Evolutionary conservation across 1,140 invertebrate genomes (phyloP).

Genomic region (Drosophila repletoides): DNA sequence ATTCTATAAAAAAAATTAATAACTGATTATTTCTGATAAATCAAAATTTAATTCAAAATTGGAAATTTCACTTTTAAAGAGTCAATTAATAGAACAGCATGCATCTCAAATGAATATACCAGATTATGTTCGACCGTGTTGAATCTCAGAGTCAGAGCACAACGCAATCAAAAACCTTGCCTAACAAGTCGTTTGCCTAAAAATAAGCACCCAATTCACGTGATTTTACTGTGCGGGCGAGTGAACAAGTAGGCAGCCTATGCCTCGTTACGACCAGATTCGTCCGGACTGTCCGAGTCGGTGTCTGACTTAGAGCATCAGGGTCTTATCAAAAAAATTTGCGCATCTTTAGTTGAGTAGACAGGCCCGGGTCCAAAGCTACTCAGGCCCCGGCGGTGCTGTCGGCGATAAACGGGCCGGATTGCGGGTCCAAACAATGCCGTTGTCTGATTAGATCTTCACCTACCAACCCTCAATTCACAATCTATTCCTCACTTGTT

Average conservation of each 20-base stretch:
- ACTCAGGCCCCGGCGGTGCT: conserved; percentile 29
- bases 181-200: conserved; percentile 18
- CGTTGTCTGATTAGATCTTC: background rate
- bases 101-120: background rate
- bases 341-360: conserved; percentile 39
- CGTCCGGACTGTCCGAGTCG: background rate
- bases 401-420: conserved; percentile 1
- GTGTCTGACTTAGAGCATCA: too few relatives aligned
- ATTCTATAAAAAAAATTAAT: background rate
- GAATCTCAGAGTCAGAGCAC: background rate
- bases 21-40: background rate
- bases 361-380: conserved; percentile 36
- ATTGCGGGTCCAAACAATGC: background rate
- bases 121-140: conserved; percentile 10
- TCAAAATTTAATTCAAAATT: background rate
- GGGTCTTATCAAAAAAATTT: conserved; percentile 38
- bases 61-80: too few relatives aligned
- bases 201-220: conserved; percentile 40
- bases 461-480: too few relatives aligned
- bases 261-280: background rate
- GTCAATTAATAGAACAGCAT: too few relatives aligned
- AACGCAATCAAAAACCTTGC: conserved; percentile 14
- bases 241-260: background rate
- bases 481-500: too few relatives aligned
- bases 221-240: conserved; percentile 12